phyloP scores from a whole-genome alignment of 1,140 invertebrate genomes.

The Probaryconus sp. region DNA sequence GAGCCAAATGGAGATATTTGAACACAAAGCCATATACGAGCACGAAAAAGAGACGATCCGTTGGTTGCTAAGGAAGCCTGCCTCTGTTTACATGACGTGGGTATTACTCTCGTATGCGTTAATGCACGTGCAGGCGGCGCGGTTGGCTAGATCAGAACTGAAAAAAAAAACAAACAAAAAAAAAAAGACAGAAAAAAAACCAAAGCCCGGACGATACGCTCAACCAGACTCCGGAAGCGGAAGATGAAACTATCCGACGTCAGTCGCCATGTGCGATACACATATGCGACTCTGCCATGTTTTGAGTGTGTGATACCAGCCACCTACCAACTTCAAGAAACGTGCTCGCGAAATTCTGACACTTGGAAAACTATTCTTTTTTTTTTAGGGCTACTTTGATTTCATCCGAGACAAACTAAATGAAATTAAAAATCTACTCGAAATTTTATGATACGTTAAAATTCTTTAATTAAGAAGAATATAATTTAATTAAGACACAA shows the following conservation, averaged over 20 bases:
- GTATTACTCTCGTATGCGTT: conserved; percentile 30
- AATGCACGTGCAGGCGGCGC: conserved; percentile 5
- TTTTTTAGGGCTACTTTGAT: too few relatives aligned
- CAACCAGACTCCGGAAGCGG: conserved; percentile 55
- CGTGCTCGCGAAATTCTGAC: conserved; percentile 24
- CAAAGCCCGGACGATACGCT: conserved; percentile 2
- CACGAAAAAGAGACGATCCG: conserved; percentile 18
- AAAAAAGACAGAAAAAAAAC: conserved; percentile 3
- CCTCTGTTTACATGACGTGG: conserved; percentile 20
- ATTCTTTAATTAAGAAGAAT: too few relatives aligned
- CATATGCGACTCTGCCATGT: not conserved
- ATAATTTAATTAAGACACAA: too few relatives aligned
- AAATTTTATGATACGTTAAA: too few relatives aligned
- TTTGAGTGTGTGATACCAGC: conserved; percentile 10
- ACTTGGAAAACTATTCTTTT: too few relatives aligned
- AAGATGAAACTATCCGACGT: conserved; percentile 57
- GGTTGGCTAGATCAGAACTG: conserved; percentile 2
- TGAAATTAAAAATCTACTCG: too few relatives aligned
- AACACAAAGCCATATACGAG: conserved; percentile 8
- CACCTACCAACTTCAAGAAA: conserved; percentile 22
- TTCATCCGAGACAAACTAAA: too few relatives aligned
- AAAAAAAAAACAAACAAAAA: conserved; percentile 2
- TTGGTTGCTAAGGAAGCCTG: conserved; percentile 12
- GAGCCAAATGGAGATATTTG: conserved; percentile 36
- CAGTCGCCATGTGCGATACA: conserved; percentile 36